A percentile compares a stretch with the other conserved stretches of the same genome.
phyloP scores from a whole-genome alignment of 2,113 vertebrate genomes.

The Crotophaga sulcirostris region DNA sequence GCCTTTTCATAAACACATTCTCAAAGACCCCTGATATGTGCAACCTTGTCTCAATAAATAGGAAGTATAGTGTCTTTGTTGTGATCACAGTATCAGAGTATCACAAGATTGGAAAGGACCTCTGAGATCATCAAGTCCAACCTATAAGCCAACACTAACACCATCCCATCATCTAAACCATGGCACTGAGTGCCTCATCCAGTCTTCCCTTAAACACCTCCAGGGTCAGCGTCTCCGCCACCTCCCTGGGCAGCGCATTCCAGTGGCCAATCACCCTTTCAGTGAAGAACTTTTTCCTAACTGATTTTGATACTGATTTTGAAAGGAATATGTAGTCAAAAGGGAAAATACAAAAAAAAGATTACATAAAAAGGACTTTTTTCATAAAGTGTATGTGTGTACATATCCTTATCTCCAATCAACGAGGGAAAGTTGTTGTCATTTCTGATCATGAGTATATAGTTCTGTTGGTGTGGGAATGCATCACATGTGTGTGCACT shows the following conservation, averaged over 20 bases:
- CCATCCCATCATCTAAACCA: too few species aligned
- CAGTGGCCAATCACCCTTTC: too few species aligned
- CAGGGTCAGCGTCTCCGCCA: too few species aligned
- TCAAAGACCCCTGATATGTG: not conserved
- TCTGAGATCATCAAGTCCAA: too few species aligned
- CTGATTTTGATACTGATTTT: not conserved
- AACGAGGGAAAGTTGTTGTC: not conserved
- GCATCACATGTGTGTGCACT: rapidly evolving
- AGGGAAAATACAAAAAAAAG: not conserved
- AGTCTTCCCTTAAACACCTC: too few species aligned
- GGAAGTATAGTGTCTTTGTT: not conserved
- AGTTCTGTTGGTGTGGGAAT: not conserved
- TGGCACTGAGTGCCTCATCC: too few species aligned
- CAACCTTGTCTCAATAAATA: not conserved
- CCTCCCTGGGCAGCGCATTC: too few species aligned
- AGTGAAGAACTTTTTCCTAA: too few species aligned
- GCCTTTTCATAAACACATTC: not conserved
- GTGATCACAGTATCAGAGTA: too few species aligned
- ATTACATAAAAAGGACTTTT: not conserved
- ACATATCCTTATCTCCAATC: not conserved
- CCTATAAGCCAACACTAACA: too few species aligned
- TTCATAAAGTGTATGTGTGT: not conserved
- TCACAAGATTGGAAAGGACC: too few species aligned
- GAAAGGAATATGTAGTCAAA: not conserved
- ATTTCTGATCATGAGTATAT: not conserved